These are phyloP conservation scores for Liasis olivaceus DNA, from an alignment of 2,797 vertebrate species.

Conservation along the genomic window DNA sequence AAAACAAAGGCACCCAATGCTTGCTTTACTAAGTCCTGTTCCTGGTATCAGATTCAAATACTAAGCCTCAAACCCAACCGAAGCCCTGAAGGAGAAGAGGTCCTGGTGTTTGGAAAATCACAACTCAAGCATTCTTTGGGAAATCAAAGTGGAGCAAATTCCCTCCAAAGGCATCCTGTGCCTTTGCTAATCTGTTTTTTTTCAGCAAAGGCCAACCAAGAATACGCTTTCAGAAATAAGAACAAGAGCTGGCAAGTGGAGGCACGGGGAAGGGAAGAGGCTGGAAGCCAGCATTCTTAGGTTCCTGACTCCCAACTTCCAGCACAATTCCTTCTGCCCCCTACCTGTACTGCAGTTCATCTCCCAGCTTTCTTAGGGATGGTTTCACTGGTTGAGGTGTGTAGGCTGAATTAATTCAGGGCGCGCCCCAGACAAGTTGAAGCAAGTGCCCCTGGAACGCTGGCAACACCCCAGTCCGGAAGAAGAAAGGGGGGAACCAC, in stretches of 20 bases:
- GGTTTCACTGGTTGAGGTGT: neutral
- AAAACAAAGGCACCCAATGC: neutral
- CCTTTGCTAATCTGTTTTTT: neutral
- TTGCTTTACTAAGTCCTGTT: neutral
- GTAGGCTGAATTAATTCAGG: constrained; percentile 21
- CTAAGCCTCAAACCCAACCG: neutral
- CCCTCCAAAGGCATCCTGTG: neutral
- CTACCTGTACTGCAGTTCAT: neutral
- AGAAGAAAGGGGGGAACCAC: constrained; percentile 10
- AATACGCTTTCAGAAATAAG: neutral
- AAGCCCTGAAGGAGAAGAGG: neutral
- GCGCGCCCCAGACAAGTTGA: constrained; percentile 17
- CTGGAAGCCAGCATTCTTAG: neutral
- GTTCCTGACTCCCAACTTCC: neutral
- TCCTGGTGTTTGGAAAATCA: neutral
- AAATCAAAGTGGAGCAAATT: neutral
- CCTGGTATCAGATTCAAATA: neutral
- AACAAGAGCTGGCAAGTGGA: neutral
- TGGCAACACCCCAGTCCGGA: constrained; percentile 39
- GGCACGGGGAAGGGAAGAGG: too few species aligned
- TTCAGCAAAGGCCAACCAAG: neutral
- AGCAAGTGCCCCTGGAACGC: constrained; percentile 29
- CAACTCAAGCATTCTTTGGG: neutral
- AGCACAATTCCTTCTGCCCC: neutral
- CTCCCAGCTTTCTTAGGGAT: neutral